Percentiles rank a stretch among this genome's conserved stretches.
phyloP scores from a whole-genome alignment of 92 coral and sea anemone species.

The Epizoanthus ramosus region DNA sequence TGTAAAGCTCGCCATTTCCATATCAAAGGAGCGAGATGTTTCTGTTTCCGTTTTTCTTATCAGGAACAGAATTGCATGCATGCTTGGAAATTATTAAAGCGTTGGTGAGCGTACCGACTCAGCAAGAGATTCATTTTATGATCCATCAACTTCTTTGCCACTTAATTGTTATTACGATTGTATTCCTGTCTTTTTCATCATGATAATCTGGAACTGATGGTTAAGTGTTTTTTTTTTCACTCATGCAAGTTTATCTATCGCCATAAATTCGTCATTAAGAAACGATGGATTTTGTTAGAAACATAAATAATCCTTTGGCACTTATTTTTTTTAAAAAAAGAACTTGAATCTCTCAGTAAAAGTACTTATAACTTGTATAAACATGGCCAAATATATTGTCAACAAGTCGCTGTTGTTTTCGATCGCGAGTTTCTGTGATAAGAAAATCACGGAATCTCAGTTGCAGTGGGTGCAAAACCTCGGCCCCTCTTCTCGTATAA shows the following conservation, averaged over 20 bases:
- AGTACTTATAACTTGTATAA: not conserved
- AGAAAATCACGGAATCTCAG: not conserved
- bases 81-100: not conserved
- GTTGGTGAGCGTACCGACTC: not conserved
- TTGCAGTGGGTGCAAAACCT: too few relatives aligned
- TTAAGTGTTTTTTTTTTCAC: too few relatives aligned
- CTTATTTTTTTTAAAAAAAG: not conserved
- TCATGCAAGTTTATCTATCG: not conserved
- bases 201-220: not conserved
- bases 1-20: too few relatives aligned
- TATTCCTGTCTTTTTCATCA: not conserved
- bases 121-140: not conserved
- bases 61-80: not conserved
- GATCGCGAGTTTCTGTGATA: not conserved
- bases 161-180: not conserved
- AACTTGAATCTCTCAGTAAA: not conserved
- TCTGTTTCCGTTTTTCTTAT: not conserved
- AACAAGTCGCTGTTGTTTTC: conserved; percentile 1
- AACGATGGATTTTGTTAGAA: not conserved
- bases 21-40: not conserved
- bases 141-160: not conserved
- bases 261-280: not conserved
- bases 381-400: not conserved
- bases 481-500: too few relatives aligned
- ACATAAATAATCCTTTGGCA: not conserved